Evolutionary conservation across 2,888 invertebrate species (phyloP), one percentile per base, ranked within the genome.

Genomic region (Pseudoips prasinana): DNA sequence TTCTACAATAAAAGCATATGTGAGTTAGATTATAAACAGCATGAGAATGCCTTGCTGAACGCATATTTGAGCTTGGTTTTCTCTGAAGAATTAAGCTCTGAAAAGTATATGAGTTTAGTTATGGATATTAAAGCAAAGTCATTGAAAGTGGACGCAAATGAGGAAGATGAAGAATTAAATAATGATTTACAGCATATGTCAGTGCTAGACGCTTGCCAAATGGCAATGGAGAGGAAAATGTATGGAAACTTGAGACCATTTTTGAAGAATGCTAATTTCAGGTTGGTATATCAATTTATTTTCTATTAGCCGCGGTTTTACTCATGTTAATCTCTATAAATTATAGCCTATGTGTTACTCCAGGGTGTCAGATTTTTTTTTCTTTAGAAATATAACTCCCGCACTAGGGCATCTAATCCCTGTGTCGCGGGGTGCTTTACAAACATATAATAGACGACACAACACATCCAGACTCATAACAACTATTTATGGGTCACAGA

Each of bases 1-100:
- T 49, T 85, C 1, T 87, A 80, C 10, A 88, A 88, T 18, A 85
- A 82, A 20, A 73, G 83, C 34, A 88, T 88, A 25, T 84, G 87
- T 27, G 78, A 84, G 25, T 33, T 83, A 4, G 83, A 86, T 18
- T 58, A 19, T 0, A 70, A 71, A n/a, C 28, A 69, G 8, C 75
- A 69, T 7, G 68, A 72, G 8, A 49, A 59, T n/a, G 76, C 83
- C 0, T 39, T 87, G 0, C 29, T 58, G 0, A 73, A 80, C 42
- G 84, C 80, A 0, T 86, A 55, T 58, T 39, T 87, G 22, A 83
- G 86, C 38, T 36, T 81, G 1, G 44, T 77, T 0, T 82, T 80
- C 24, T 58, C 79, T 0, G 46, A 78, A 1, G 71, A 68, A 1
- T 5, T 76, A 7, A 52, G 27, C 4, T 53, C 70, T 0, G 78